Evolutionary conservation across 2,888 invertebrate genomes (phyloP).

Genomic region (Drosophila siamana): DNA sequence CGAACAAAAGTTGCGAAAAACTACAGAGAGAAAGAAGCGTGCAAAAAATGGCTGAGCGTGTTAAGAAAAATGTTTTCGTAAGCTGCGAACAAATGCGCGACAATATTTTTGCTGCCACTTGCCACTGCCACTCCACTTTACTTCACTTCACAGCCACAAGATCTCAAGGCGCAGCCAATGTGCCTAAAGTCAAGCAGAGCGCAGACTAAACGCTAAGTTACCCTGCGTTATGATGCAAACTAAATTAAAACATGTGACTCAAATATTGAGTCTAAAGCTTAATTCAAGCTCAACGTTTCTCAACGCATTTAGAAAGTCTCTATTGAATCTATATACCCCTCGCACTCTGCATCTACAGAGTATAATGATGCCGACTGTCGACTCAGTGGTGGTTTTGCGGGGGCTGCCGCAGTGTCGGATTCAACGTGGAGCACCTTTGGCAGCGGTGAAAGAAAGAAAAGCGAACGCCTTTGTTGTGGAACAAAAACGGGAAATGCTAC

Average conservation of each 20-base stretch:
- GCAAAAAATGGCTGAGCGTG: constrained; percentile 78
- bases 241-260: no score
- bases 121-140: constrained; percentile 22
- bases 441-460: constrained; percentile 42
- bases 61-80: constrained; percentile 80
- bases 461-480: constrained; percentile 51
- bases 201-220: constrained; percentile 1
- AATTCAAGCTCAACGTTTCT: no score
- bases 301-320: no score
- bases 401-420: constrained; percentile 45
- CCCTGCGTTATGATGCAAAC: no score
- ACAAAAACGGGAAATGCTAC: constrained; percentile 64
- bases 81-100: constrained; percentile 81
- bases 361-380: constrained; percentile 44
- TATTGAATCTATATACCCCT: constrained; percentile 3
- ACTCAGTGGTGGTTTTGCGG: constrained; percentile 33
- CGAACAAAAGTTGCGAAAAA: constrained; percentile 65
- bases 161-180: constrained; percentile 15
- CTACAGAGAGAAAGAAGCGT: constrained; percentile 53
- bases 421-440: constrained; percentile 62
- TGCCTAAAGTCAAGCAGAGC: constrained; percentile 22
- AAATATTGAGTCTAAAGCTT: no score
- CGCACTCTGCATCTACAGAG: background rate
- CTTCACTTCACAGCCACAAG: constrained; percentile 15
- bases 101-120: constrained; percentile 69